phyloP scores from a whole-genome alignment of 2,797 vertebrate genomes.

The Sebastes matsubarae region DNA sequence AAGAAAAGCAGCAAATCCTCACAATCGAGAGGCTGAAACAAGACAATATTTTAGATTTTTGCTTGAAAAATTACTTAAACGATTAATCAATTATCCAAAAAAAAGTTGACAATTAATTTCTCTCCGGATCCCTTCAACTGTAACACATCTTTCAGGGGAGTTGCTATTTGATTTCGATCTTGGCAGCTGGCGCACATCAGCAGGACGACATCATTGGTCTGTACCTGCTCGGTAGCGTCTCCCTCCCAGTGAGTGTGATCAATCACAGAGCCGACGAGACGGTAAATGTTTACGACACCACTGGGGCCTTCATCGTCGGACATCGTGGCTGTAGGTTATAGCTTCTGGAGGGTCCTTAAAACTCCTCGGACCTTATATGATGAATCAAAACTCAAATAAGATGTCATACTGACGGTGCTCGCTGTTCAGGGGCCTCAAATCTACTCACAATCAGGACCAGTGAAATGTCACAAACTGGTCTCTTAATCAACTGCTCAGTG shows the following conservation, averaged over 20 bases:
- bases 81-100: too few species aligned
- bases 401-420: background rate
- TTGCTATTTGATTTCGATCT: background rate
- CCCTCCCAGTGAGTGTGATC: background rate
- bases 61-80: too few species aligned
- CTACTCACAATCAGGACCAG: too few species aligned
- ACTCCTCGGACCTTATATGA: background rate
- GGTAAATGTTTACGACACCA: slow-evolving; percentile 5
- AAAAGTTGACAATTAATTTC: too few species aligned
- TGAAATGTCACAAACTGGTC: background rate
- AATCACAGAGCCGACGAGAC: slow-evolving; percentile 22
- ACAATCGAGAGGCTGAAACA: background rate
- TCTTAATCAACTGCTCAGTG: background rate
- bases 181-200: background rate
- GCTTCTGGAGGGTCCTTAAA: slow-evolving; percentile 20
- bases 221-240: background rate
- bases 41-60: too few species aligned
- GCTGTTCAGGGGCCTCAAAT: background rate
- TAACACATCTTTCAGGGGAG: background rate
- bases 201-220: background rate
- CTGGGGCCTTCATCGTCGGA: slow-evolving; percentile 2
- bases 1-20: background rate
- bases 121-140: background rate
- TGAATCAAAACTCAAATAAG: slow-evolving; percentile 5
- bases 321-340: slow-evolving; percentile 11